Conservation (phyloP, 2,797 vertebrate genomes). For the Sciurus carolinensis region DNA sequence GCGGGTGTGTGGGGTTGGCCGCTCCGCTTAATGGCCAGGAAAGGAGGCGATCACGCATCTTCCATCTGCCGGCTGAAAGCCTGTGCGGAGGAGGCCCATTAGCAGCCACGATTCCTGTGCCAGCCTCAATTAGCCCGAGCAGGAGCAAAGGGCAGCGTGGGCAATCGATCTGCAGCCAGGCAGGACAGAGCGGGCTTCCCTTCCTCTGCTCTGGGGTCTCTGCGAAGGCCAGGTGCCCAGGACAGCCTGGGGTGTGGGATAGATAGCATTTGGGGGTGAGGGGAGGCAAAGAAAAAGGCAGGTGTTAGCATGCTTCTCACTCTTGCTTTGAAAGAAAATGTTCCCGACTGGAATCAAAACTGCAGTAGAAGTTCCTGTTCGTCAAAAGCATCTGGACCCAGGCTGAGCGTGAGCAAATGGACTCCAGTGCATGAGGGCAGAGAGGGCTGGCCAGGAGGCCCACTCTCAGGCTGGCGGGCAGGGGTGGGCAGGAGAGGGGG, state of each 20-base stretch:
- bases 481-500: not conserved
- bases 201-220: not conserved
- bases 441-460: not conserved
- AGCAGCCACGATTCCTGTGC: constrained; percentile 71
- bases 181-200: constrained; percentile 7
- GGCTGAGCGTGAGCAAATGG: not conserved
- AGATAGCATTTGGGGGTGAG: constrained; percentile 36
- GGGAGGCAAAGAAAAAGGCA: constrained; percentile 47
- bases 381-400: not conserved
- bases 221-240: not conserved
- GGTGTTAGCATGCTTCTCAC: constrained; percentile 62
- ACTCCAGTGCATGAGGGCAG: not conserved
- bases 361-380: not conserved
- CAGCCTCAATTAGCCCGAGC: constrained; percentile 86
- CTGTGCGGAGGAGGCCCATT: constrained; percentile 82
- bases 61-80: constrained; percentile 85
- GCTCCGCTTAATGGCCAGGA: constrained; percentile 56
- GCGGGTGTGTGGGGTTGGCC: constrained; percentile 48
- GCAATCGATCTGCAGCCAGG: constrained; percentile 79
- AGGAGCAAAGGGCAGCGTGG: constrained; percentile 85
- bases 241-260: not conserved
- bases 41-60: constrained; percentile 79
- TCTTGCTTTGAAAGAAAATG: constrained; percentile 58
- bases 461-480: not conserved
- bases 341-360: constrained; percentile 47